Evolutionary conservation across 2,113 vertebrate genomes (phyloP).

Genomic region (Thamnophis sirtalis): DNA sequence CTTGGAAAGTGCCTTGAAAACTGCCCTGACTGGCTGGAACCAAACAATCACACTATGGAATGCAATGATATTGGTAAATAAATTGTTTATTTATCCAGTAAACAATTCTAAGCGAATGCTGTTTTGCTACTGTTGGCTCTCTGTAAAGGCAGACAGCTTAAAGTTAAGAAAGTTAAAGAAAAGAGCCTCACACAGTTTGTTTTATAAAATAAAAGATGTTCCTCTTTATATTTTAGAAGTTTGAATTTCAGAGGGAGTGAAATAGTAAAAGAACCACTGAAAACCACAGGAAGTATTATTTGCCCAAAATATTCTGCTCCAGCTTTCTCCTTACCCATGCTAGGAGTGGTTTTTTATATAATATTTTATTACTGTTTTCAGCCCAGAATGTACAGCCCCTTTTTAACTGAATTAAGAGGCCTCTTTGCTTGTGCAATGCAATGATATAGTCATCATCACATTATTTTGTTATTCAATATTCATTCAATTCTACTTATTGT

Average conservation of each 20-base stretch:
- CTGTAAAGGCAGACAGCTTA: neutral
- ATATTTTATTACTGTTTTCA: neutral
- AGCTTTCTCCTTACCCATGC: neutral
- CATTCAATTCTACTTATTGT: neutral
- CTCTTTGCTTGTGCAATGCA: neutral
- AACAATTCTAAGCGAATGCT: neutral
- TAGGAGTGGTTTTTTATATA: neutral
- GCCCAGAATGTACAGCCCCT: neutral
- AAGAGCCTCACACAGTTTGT: neutral
- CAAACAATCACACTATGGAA: slow-evolving; percentile 88
- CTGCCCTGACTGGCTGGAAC: slow-evolving; percentile 87
- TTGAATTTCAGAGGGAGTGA: neutral
- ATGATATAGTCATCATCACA: neutral
- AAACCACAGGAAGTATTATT: neutral
- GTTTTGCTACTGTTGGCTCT: neutral
- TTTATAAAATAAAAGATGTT: neutral
- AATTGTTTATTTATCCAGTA: accelerated
- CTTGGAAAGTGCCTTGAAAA: slow-evolving; percentile 94
- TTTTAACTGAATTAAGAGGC: neutral
- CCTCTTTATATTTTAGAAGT: neutral
- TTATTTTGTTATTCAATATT: neutral
- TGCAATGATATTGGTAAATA: slow-evolving; percentile 84
- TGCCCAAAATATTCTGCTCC: too few species aligned
- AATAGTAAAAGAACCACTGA: neutral
- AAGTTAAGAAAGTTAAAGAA: neutral